phyloP scores from a whole-genome alignment of 2,113 vertebrate genomes.

The Tachysurus fulvidraco region DNA sequence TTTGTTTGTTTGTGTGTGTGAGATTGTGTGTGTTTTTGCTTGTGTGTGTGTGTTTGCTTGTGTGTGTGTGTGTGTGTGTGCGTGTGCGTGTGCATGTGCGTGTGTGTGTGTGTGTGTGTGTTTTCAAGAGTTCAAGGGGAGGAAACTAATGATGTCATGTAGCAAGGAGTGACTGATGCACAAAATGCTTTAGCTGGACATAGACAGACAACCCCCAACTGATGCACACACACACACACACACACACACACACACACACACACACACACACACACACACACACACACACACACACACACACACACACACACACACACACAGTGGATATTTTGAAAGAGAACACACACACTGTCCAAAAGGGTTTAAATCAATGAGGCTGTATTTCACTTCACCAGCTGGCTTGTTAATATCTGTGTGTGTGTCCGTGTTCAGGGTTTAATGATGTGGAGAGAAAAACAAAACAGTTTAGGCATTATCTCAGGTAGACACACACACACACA shows the following conservation, averaged over 20 bases:
- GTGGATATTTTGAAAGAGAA: background rate
- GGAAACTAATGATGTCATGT: slow-evolving; percentile 42
- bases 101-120: slow-evolving; percentile 23
- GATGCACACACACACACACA: slow-evolving; percentile 17
- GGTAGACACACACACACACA: slow-evolving; percentile 20
- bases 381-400: background rate
- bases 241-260: slow-evolving; percentile 24
- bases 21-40: background rate
- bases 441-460: slow-evolving; percentile 33
- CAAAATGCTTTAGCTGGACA: slow-evolving; percentile 34
- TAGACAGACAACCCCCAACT: background rate
- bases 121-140: slow-evolving; percentile 26
- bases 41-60: background rate
- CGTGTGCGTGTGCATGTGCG: slow-evolving; percentile 3
- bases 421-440: slow-evolving; percentile 16
- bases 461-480: background rate
- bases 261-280: background rate
- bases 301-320: slow-evolving; percentile 1
- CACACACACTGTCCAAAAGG: background rate
- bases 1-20: slow-evolving; percentile 15
- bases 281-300: slow-evolving; percentile 20
- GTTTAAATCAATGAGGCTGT: slow-evolving; percentile 12
- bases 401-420: background rate
- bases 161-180: slow-evolving; percentile 35
- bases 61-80: slow-evolving; percentile 20